Base-by-base conservation (phyloP, 2,797 vertebrate species). In the Mus spretus region DNA sequence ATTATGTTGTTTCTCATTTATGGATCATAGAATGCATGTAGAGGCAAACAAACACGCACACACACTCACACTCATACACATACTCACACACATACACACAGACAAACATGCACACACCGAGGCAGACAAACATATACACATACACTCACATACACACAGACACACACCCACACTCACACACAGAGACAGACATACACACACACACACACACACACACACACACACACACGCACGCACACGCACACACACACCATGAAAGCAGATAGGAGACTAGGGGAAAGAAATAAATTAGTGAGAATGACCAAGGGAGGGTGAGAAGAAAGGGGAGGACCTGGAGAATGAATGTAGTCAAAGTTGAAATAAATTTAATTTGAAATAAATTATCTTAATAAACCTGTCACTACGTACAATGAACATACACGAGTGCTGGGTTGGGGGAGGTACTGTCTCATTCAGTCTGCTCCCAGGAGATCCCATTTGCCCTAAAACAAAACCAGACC, bases 301-400 rank as follows among this genome's bases (percentile, higher is more conserved):
- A 75, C 15, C 19, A 44, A 59, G 53, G 53, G 24, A 57, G 86
- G 50, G n/a, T 22, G 37, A 75, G n/a, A 75, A 75, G n/a, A 75
- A 55, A 57, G 50, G 61, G 34, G 67, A 40, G 67, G 22, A 50
- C 50, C 9, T 72, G 85, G n/a, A 13, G 50, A 59, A 37, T 44
- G 26, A 75, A 75, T 75, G n/a, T 44, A 40, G 53, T 31, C 53
- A 57, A 75, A 44, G n/a, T 6, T 75, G n/a, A 88, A 70, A 70
- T 70, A 86, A n/a, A 85, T 85, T 65, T 87, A 24, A 88, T 85
- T 57, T 74, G 70, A 44, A 75, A 88, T 74, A 88, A 88, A 90
- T 63, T 50, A 24, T 80, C 77, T 90, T 80, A 79, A 79, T 89
- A 89, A 89, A 77, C 72, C 72, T 77, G 74, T 89, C 72, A 61